Conservation (phyloP, 2,888 invertebrate species). For the Parnassius smintheus region DNA sequence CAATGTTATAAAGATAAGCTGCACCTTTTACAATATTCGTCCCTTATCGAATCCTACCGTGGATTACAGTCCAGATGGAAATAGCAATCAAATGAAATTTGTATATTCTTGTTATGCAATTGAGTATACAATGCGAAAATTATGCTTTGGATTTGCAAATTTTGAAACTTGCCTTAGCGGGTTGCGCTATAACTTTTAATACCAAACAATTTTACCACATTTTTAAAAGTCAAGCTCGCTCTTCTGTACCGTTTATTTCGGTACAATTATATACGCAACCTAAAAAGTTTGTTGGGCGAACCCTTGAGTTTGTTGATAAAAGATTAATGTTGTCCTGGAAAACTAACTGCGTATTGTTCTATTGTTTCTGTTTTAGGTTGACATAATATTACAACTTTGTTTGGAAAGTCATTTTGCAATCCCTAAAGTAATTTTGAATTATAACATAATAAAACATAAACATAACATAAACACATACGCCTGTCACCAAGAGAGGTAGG, state of each 20-base stretch:
- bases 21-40: too few species aligned
- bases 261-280: slow-evolving; percentile 7
- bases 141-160: too few species aligned
- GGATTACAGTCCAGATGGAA: too few species aligned
- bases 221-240: neutral
- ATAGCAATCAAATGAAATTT: too few species aligned
- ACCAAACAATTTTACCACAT: neutral
- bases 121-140: too few species aligned
- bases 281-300: neutral
- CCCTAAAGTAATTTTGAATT: neutral
- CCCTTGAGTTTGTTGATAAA: slow-evolving; percentile 15
- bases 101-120: too few species aligned
- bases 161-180: too few species aligned
- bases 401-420: neutral
- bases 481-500: too few species aligned
- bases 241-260: neutral
- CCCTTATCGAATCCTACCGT: too few species aligned
- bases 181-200: too few species aligned
- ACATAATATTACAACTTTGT: slow-evolving; percentile 3
- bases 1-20: too few species aligned
- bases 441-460: neutral
- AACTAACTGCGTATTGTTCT: slow-evolving; percentile 8
- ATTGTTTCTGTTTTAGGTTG: slow-evolving; percentile 20
- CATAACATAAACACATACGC: too few species aligned
- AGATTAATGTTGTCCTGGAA: slow-evolving; percentile 20